Evolutionary conservation across 2,888 invertebrate species (phyloP).

Genomic region (Leucania comma): DNA sequence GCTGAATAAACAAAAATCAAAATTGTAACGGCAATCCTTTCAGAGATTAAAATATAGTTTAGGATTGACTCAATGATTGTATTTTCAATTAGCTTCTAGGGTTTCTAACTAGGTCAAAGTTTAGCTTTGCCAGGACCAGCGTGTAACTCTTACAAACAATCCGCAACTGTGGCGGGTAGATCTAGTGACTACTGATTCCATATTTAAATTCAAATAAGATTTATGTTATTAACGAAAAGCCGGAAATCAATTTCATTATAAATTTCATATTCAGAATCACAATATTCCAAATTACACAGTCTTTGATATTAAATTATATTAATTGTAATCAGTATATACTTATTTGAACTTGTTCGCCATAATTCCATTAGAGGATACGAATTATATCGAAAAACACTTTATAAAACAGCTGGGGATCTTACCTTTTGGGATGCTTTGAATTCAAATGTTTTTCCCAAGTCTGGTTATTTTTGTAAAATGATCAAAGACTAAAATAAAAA

Average conservation of each 20-base stretch:
- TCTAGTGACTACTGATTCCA: neutral
- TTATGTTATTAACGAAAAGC: neutral
- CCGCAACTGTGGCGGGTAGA: too few relatives aligned
- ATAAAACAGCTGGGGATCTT: neutral
- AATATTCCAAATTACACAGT: conserved; percentile 3
- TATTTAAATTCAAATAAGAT: neutral
- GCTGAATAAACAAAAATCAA: too few relatives aligned
- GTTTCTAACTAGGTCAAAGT: too few relatives aligned
- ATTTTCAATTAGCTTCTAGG: too few relatives aligned
- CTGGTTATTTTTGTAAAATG: neutral
- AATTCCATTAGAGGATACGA: neutral
- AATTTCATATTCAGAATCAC: neutral
- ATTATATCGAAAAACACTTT: neutral
- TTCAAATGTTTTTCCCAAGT: neutral
- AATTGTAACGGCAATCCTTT: too few relatives aligned
- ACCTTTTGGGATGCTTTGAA: neutral
- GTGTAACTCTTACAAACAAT: too few relatives aligned
- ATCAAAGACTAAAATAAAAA: neutral
- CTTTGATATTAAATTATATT: conserved; percentile 13
- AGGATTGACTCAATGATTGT: too few relatives aligned
- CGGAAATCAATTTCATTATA: neutral
- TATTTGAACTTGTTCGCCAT: neutral
- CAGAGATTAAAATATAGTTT: too few relatives aligned
- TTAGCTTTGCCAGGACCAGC: too few relatives aligned
- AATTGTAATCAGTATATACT: neutral